Evolutionary conservation across 2,888 invertebrate species (phyloP).

Genomic region (Troides aeacus): DNA sequence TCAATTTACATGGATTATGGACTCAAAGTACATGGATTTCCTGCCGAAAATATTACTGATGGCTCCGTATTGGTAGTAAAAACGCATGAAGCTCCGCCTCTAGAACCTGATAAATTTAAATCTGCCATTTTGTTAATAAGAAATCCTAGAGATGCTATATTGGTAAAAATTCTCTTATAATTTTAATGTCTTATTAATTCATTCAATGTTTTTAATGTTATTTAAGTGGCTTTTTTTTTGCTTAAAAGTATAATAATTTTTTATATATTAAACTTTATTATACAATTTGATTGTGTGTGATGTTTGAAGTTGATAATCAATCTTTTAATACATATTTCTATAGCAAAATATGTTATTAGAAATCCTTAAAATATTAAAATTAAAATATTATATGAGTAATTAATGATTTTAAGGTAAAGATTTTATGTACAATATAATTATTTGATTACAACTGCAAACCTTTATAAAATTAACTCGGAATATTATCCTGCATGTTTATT

Average conservation of each 20-base stretch:
- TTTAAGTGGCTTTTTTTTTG: background rate
- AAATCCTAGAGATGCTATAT: conserved; percentile 85
- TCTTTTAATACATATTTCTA: too few species aligned
- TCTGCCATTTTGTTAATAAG: conserved; percentile 86
- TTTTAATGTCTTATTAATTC: background rate
- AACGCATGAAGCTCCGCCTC: conserved; percentile 87
- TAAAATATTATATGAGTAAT: too few species aligned
- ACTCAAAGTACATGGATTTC: conserved; percentile 87
- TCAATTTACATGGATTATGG: conserved; percentile 91
- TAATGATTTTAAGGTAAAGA: too few species aligned
- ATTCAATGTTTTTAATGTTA: background rate
- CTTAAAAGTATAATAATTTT: too few species aligned
- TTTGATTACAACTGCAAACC: background rate
- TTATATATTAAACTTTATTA: too few species aligned
- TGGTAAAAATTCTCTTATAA: conserved; percentile 51
- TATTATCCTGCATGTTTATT: conserved; percentile 24
- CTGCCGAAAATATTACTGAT: conserved; percentile 87
- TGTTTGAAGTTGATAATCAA: background rate
- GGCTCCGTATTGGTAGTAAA: conserved; percentile 89
- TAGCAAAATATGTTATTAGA: too few species aligned
- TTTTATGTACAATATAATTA: too few species aligned
- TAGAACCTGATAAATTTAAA: conserved; percentile 78
- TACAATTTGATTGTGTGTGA: background rate
- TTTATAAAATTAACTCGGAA: conserved; percentile 2
- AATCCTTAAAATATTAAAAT: too few species aligned